These are phyloP conservation scores for Styela plicata DNA, from an alignment of 23 tunicate genomes.

Conservation along the genomic window DNA sequence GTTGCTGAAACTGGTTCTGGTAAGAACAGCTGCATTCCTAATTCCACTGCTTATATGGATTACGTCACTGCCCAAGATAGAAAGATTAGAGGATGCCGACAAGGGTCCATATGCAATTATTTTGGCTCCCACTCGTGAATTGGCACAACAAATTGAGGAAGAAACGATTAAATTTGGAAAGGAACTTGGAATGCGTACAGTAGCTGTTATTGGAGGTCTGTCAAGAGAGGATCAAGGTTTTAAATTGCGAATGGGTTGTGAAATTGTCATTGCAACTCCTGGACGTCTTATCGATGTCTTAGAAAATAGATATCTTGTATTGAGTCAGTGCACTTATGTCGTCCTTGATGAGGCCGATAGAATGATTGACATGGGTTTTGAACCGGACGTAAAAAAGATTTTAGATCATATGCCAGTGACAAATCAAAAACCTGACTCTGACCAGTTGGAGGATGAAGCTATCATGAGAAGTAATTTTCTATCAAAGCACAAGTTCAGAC, in stretches of 20 bases:
- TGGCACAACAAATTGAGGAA: conserved; percentile 98
- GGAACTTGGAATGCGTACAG: conserved; percentile 88
- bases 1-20: conserved; percentile 99
- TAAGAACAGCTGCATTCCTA: conserved; percentile 93
- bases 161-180: conserved; percentile 93
- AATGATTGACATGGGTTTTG: conserved; percentile 99
- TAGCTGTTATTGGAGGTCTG: conserved; percentile 96
- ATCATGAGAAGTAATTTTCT: conserved; percentile 90
- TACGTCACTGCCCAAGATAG: conserved; percentile 91
- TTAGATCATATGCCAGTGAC: conserved; percentile 99
- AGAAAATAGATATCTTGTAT: conserved; percentile 91
- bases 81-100: conserved; percentile 97
- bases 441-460: conserved; percentile 68
- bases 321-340: conserved; percentile 96
- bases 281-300: conserved; percentile 94
- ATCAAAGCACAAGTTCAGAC: conserved; percentile 82
- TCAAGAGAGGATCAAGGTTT: conserved; percentile 95
- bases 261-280: conserved; percentile 98
- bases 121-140: conserved; percentile 95
- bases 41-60: conserved; percentile 96
- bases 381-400: conserved; percentile 92
- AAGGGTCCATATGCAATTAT: conserved; percentile 98
- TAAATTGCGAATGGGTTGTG: conserved; percentile 98
- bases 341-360: conserved; percentile 98
- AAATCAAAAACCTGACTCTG: conserved; percentile 87